Evolutionary conservation across 2,888 invertebrate genomes (phyloP).

Genomic region (Cryptocephalus moraei): DNA sequence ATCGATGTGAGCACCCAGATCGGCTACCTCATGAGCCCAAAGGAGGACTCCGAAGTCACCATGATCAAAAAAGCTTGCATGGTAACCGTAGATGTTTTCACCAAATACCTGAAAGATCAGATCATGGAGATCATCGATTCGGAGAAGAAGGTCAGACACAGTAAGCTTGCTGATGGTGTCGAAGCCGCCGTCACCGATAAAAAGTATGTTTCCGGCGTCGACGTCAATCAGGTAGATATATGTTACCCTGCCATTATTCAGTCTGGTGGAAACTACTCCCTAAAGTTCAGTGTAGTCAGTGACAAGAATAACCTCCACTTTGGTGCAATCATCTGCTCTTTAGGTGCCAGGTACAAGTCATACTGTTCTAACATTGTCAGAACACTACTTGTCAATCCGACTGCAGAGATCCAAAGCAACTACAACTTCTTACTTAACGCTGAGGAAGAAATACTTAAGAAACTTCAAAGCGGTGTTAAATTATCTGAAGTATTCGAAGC

Average conservation of each 20-base stretch:
- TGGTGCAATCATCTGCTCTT: conserved; percentile 88
- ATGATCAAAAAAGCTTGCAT: conserved; percentile 86
- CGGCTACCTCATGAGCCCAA: conserved; percentile 83
- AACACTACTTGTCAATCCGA: conserved; percentile 92
- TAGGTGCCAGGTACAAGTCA: conserved; percentile 91
- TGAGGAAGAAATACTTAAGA: conserved; percentile 84
- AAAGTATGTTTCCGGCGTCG: conserved; percentile 87
- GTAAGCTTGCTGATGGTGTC: conserved; percentile 88
- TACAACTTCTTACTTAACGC: conserved; percentile 85
- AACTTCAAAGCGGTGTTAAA: conserved; percentile 70
- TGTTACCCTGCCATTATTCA: conserved; percentile 99
- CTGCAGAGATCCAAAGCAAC: conserved; percentile 64
- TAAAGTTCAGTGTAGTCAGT: conserved; percentile 93
- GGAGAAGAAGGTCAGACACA: conserved; percentile 96
- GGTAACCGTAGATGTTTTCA: conserved; percentile 91
- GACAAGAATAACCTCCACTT: conserved; percentile 93
- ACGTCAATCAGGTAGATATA: conserved; percentile 84
- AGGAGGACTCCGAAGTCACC: conserved; percentile 86
- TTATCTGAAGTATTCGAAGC: conserved; percentile 81
- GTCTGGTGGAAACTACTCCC: conserved; percentile 88
- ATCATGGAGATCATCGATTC: conserved; percentile 98
- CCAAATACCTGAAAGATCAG: conserved; percentile 92
- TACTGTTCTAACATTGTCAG: conserved; percentile 98
- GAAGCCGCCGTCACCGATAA: conserved; percentile 90
- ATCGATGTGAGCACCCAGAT: conserved; percentile 78